Base-by-base conservation (phyloP, 2,113 vertebrate species). In the Dendrocopos noguchii region DNA sequence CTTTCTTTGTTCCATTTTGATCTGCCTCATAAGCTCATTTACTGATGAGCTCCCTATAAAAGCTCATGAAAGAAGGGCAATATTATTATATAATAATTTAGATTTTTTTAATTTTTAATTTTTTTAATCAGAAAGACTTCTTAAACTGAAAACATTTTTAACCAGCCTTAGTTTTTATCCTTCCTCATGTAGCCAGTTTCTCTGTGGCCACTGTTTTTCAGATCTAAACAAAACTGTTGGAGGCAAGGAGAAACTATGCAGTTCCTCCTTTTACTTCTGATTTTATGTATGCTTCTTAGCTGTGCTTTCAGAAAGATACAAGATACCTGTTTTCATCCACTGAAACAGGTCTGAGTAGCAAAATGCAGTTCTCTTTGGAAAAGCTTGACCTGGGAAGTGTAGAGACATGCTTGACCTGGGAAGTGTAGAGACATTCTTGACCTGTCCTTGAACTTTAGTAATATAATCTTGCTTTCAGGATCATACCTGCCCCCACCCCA, bases 151-250 rank as follows among this genome's bases (percentile, higher is more conserved):
- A 25, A 36, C 11, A 21, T 31, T 85, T 87, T 92, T 89, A 91
- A 86, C 81, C 76, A 90, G 79, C 44, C 50, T 83, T 82, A 34
- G 66, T 64, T 91, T 93, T 87, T 68, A 50, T 88, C 44, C 47
- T 78, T 55, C 53, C 29, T 53, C 66, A 50, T 4, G 46, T 66
- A 91, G 79, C 90, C 86, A 70, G 44, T 93, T 91, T 91, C 39
- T 83, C 87, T 84, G 60, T 79, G 71, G 70, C 85, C 39, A 57
- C 39, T 57, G 34, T 36, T 63, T 93, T 90, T 84, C 59, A 87
- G 39, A 80, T 78, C 17, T 44, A 92, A 94, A 76, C 52, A 87
- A 79, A 93, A 88, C 31, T 50, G 29, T 75, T 86, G 70, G 74
- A 90, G 17, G 36, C 61, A 80, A 83, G 52, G 44, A 71, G 91